Evolutionary conservation across 2,113 vertebrate species (phyloP).

Genomic region (Solenodon paradoxus): DNA sequence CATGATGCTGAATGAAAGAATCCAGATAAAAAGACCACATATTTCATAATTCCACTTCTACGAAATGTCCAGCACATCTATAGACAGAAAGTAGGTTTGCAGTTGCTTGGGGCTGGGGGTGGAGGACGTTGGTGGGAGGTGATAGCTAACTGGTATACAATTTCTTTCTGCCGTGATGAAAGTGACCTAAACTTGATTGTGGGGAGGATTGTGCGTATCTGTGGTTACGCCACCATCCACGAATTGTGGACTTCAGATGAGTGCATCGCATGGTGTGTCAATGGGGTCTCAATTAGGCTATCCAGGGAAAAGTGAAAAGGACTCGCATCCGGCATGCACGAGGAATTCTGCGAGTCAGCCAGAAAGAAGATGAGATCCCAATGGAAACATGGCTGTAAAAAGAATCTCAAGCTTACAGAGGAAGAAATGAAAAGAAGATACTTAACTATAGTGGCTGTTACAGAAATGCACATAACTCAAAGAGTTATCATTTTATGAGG

Average conservation of each 20-base stretch:
- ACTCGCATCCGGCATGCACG: neutral
- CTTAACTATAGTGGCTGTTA: neutral
- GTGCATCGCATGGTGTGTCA: neutral
- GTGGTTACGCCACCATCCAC: neutral
- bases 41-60: no score
- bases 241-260: neutral
- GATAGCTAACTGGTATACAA: neutral
- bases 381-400: neutral
- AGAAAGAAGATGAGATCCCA: neutral
- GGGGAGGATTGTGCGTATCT: neutral
- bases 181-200: neutral
- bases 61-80: no score
- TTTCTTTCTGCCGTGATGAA: neutral
- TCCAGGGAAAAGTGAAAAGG: neutral
- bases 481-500: fast-evolving
- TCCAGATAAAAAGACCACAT: no score
- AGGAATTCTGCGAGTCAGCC: neutral
- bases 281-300: no score
- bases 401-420: neutral
- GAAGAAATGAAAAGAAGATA: neutral
- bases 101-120: neutral
- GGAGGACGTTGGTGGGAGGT: fast-evolving
- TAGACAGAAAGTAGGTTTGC: no score
- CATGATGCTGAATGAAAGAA: no score
- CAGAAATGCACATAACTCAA: neutral